Percentiles rank a stretch among this genome's conserved stretches.
Evolutionary conservation across 2,113 vertebrate genomes (phyloP).

Genomic region (Erythrocercus mccallii): DNA sequence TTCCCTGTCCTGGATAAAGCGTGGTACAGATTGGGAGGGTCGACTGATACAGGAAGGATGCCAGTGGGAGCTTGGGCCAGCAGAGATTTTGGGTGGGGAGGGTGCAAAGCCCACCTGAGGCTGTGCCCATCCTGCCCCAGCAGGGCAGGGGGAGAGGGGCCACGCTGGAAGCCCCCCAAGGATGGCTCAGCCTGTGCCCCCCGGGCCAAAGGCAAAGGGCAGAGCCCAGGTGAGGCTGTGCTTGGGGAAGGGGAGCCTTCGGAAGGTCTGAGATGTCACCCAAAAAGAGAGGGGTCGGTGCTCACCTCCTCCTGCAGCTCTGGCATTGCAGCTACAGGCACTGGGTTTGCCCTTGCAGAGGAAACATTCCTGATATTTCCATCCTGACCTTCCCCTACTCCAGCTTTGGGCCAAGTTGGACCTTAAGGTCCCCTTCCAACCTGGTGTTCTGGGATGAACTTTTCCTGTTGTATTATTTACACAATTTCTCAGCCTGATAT

Average conservation of each 20-base stretch:
- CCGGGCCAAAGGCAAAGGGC: background rate
- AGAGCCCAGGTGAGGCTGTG: background rate
- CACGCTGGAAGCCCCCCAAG: background rate
- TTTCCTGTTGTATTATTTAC: constrained; percentile 58
- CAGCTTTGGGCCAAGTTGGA: background rate
- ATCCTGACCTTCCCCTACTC: background rate
- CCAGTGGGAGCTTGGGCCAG: background rate
- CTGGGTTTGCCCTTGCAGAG: constrained; percentile 50
- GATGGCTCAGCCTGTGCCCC: background rate
- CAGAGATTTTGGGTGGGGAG: background rate
- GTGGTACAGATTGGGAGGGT: constrained; percentile 21
- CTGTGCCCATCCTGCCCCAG: background rate
- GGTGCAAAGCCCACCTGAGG: background rate
- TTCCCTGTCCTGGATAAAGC: constrained; percentile 46
- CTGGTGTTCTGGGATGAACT: background rate
- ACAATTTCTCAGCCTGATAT: constrained; percentile 56
- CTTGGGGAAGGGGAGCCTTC: background rate
- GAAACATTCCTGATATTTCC: background rate
- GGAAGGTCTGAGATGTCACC: background rate
- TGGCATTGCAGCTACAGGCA: constrained; percentile 52
- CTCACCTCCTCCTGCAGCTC: background rate
- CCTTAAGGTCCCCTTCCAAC: background rate
- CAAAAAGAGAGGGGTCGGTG: background rate
- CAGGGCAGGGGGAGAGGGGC: background rate
- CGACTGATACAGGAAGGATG: background rate